phyloP scores from a whole-genome alignment of 2,888 invertebrate genomes.

The Nephrotoma guestfalica region DNA sequence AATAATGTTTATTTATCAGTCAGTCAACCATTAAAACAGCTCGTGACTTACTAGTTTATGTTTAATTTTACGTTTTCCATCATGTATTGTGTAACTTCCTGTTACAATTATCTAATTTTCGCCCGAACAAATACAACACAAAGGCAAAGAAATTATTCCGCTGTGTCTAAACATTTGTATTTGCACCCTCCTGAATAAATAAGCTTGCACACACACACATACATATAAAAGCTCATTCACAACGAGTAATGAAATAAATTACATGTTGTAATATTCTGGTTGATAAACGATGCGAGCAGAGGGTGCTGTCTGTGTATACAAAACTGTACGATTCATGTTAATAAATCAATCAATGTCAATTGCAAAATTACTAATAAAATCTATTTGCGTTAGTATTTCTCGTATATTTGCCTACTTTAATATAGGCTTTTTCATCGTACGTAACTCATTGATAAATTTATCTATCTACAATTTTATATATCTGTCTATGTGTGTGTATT shows the following conservation, averaged over 20 bases:
- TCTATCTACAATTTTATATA: background rate
- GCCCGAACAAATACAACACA: background rate
- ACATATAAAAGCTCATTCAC: background rate
- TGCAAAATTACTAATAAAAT: background rate
- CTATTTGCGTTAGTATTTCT: background rate
- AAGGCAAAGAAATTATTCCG: background rate
- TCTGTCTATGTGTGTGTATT: background rate
- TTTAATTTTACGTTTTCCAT: too few species aligned
- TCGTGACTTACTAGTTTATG: too few species aligned
- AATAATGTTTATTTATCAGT: too few species aligned
- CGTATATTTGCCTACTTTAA: background rate
- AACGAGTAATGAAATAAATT: background rate
- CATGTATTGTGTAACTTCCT: background rate
- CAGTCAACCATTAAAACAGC: too few species aligned
- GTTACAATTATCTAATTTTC: background rate
- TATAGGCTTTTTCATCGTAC: background rate
- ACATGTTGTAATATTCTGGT: background rate
- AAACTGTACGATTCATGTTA: background rate
- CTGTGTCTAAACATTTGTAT: background rate
- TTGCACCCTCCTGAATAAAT: background rate
- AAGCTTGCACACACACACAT: background rate
- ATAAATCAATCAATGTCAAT: background rate
- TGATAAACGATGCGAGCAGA: background rate
- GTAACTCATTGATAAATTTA: background rate
- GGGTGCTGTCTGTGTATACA: background rate